Percentiles rank a stretch among this genome's conserved stretches.
Conservation (phyloP, 2,113 vertebrate genomes). For the Arvicanthis niloticus region DNA sequence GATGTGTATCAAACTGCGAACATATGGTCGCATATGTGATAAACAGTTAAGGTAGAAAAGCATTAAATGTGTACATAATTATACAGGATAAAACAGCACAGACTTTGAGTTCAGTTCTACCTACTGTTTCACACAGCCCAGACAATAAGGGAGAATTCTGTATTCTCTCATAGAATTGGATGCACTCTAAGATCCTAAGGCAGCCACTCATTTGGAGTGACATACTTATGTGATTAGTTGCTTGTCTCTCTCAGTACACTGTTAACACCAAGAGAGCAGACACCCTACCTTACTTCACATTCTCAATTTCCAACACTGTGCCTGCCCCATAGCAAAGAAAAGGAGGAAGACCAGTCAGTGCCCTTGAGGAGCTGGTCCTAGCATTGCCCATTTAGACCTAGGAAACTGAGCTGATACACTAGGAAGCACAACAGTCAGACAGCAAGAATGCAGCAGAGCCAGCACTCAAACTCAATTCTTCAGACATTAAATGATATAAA, state of each 20-base stretch:
- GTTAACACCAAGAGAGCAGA: neutral
- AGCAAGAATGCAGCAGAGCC: neutral
- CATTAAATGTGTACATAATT: neutral
- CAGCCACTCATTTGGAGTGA: neutral
- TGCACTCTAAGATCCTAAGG: neutral
- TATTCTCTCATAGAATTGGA: neutral
- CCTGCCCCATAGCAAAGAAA: neutral
- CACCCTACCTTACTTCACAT: neutral
- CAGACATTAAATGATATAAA: constrained; percentile 8
- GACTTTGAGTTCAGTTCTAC: neutral
- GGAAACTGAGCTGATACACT: neutral
- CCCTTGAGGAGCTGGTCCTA: neutral
- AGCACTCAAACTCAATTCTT: constrained; percentile 24
- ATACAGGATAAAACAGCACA: neutral
- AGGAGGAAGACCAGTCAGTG: neutral
- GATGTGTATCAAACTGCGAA: neutral
- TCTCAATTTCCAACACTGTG: neutral
- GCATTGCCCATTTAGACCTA: neutral
- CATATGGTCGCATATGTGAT: neutral
- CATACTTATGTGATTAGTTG: neutral
- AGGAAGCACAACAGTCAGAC: neutral
- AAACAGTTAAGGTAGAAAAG: neutral
- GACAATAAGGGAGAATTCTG: neutral
- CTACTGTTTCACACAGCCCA: neutral
- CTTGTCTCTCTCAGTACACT: neutral